phyloP scores from a whole-genome alignment of 2,888 invertebrate species.

The Drosophila flavopinicola region DNA sequence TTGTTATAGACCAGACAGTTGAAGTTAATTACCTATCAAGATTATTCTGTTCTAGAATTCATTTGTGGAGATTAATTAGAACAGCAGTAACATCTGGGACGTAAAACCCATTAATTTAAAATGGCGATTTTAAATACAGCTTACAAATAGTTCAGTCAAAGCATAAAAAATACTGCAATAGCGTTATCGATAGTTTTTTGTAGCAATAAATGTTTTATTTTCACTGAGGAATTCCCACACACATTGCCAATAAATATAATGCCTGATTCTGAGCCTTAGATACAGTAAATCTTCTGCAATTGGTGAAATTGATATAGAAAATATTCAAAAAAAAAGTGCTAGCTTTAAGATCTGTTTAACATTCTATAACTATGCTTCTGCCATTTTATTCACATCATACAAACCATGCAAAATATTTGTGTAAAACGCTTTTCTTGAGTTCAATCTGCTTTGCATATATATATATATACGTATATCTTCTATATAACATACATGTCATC shows the following conservation, averaged over 20 bases:
- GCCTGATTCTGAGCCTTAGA: too few species aligned
- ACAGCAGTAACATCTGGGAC: too few species aligned
- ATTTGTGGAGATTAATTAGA: neutral
- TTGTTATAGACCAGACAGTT: neutral
- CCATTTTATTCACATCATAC: constrained; percentile 21
- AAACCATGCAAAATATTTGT: constrained; percentile 23
- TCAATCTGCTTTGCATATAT: constrained; percentile 38
- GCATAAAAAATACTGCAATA: too few species aligned
- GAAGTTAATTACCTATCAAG: neutral
- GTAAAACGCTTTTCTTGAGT: constrained; percentile 47
- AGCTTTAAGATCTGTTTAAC: neutral
- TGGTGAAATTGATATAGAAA: neutral
- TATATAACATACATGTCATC: constrained; percentile 21
- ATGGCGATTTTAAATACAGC: too few species aligned
- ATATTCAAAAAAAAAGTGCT: neutral
- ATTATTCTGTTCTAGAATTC: neutral
- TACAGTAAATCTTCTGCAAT: neutral
- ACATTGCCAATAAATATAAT: too few species aligned
- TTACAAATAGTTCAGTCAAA: too few species aligned
- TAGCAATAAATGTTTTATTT: too few species aligned
- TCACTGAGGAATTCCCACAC: too few species aligned
- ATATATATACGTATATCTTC: constrained; percentile 1
- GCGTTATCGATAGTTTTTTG: too few species aligned
- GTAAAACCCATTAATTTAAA: too few species aligned
- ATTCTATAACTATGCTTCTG: constrained; percentile 7